Base-by-base conservation (phyloP, 1,140 invertebrate species). In the Sarcophaga peregrina region DNA sequence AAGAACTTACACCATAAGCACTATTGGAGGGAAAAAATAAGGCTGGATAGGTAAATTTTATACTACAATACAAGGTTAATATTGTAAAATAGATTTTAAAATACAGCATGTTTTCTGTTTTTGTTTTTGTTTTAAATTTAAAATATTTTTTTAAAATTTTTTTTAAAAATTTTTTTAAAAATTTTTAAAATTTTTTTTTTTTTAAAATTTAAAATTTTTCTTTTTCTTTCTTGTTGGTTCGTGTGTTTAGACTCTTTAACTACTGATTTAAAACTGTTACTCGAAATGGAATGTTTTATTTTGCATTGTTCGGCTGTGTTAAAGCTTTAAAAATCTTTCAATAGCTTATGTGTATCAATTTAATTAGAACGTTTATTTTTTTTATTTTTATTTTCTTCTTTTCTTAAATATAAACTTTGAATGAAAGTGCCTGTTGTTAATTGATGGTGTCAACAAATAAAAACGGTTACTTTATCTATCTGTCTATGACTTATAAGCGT, bases 1-100 rank as follows among this genome's bases (percentile, higher is more conserved):
- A 54, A 20, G 1, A 72, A 86, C 88, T 86, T 82, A 90, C 88
- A 50, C 88, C 88, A 81, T 88, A 87, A 5, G 87, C 88, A 73
- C 87, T 88, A 48, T 87, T 82, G 0, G 85, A 73, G 13, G 85
- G 84, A 73, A 84, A 89, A 11, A 87, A 85, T 9, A 15, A 82
- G 20, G 17, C 10, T 74, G 15, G 50, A n/a, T 76, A 46, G 3
- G 74, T 48, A n/a, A 8, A 76, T 48, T 48, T 15, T 8, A 76
- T 78, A 15, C 17, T 0, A 45, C 73, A 45, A 75, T 37, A 45
- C 5, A 75, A 13, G 1, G 37, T 11, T 46, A n/a, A 8, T 6
- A 75, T 5, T 46, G 7, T 75, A 5, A 15, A 4, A 75, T 46
- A 46, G 10, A 13, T 46, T 46, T 75, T 75, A 46, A 75, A 46